These are phyloP conservation scores for Riparia riparia DNA, from an alignment of 2,113 vertebrate genomes.

Conservation along the genomic window DNA sequence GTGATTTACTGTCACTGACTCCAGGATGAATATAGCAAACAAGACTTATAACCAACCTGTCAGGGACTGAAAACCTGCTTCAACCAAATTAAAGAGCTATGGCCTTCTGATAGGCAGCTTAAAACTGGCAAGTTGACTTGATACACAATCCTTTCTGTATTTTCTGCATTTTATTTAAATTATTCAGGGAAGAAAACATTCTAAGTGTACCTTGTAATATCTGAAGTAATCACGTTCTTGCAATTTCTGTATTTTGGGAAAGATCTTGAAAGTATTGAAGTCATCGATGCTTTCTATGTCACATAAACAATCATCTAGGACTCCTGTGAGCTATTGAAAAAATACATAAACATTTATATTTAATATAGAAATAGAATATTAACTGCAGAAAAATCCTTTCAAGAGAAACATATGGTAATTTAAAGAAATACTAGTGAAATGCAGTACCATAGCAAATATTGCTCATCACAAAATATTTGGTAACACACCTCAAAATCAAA, in stretches of 20 bases:
- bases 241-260: conserved; percentile 89
- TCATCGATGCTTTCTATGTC: conserved; percentile 96
- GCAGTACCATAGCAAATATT: neutral
- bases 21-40: neutral
- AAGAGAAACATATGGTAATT: neutral
- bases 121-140: neutral
- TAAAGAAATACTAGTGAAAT: neutral
- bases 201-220: conserved; percentile 89
- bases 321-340: conserved; percentile 86
- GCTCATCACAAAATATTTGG: neutral
- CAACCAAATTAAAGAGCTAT: neutral
- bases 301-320: conserved; percentile 95
- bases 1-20: neutral
- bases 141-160: neutral
- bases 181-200: neutral
- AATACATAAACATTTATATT: neutral
- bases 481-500: neutral
- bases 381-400: neutral
- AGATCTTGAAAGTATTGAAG: conserved; percentile 97
- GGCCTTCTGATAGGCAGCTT: neutral
- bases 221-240: conserved; percentile 94
- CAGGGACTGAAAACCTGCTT: neutral
- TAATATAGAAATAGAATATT: neutral
- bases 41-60: neutral
- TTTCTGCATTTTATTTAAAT: neutral